Percentiles rank a stretch among this genome's conserved stretches.
These are phyloP conservation scores for Neuroscelio doddi DNA, from an alignment of 2,888 invertebrate species.

Conservation along the genomic window DNA sequence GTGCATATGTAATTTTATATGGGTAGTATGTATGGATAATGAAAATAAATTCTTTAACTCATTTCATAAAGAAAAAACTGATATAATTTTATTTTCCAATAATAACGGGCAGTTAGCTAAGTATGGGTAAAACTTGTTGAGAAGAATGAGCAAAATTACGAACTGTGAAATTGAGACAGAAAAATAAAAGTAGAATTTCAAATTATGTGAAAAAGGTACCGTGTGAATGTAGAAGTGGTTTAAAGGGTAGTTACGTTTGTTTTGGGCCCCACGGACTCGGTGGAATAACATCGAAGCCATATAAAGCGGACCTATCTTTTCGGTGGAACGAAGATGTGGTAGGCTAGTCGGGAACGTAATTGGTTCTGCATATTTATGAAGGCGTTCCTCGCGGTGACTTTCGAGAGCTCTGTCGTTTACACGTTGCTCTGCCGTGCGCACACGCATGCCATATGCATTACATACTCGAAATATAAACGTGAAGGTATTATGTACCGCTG, in stretches of 20 bases:
- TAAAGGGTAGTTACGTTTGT: constrained; percentile 43
- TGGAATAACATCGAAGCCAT: constrained; percentile 37
- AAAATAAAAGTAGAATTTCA: constrained; percentile 30
- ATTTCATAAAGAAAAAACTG: too few species aligned
- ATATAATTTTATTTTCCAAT: too few species aligned
- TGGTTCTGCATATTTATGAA: constrained; percentile 69
- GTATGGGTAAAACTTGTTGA: constrained; percentile 11
- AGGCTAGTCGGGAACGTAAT: constrained; percentile 56
- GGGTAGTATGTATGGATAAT: too few species aligned
- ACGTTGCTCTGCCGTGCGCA: constrained; percentile 42
- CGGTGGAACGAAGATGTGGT: constrained; percentile 38
- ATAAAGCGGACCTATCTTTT: constrained; percentile 46
- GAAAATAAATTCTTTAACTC: too few species aligned
- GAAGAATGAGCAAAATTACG: constrained; percentile 19
- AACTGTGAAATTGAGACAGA: constrained; percentile 24
- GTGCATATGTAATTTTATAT: too few species aligned
- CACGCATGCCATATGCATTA: constrained; percentile 33
- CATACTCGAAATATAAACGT: constrained; percentile 14
- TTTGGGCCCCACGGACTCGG: constrained; percentile 36
- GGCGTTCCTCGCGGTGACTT: constrained; percentile 53
- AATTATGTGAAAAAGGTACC: constrained; percentile 26
- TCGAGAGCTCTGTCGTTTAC: constrained; percentile 49
- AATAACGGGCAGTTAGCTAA: constrained; percentile 9
- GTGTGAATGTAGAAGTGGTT: constrained; percentile 30
- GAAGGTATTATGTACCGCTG: background rate